Percentiles rank a stretch among this genome's conserved stretches.
phyloP scores from a whole-genome alignment of 2,113 vertebrate genomes.

The Dipodomys merriami region DNA sequence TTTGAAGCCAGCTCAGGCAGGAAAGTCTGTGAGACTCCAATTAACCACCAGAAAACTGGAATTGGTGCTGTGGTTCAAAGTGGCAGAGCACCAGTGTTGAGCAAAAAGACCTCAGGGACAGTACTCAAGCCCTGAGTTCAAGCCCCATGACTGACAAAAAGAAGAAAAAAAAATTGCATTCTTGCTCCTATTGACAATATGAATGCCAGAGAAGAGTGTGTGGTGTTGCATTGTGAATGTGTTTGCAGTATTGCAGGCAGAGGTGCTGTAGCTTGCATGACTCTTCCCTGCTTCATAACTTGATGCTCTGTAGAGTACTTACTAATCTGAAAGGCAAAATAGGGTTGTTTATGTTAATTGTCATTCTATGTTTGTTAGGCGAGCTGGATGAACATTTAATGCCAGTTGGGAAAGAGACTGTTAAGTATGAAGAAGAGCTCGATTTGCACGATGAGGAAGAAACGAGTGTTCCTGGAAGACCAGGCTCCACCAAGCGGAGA shows the following conservation, averaged over 20 bases:
- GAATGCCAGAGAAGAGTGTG: background rate
- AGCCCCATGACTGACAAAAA: too few relatives aligned
- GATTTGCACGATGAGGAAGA: slow-evolving; percentile 99
- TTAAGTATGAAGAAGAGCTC: slow-evolving; percentile 98
- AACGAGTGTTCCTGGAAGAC: slow-evolving; percentile 96
- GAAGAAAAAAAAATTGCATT: background rate
- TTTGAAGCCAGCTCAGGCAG: too few relatives aligned
- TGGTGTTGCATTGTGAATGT: background rate
- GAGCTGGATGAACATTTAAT: slow-evolving; percentile 99
- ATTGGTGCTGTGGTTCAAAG: too few relatives aligned
- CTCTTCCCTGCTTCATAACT: background rate
- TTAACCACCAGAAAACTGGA: too few relatives aligned
- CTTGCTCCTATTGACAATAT: background rate
- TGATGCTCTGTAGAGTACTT: background rate
- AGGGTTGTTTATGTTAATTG: background rate
- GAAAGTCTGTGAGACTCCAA: too few relatives aligned
- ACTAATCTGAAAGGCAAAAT: background rate
- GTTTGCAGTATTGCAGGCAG: background rate
- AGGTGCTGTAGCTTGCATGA: background rate
- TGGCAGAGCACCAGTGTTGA: too few relatives aligned
- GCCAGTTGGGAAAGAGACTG: slow-evolving; percentile 99
- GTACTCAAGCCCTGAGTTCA: too few relatives aligned
- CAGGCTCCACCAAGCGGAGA: slow-evolving; percentile 97
- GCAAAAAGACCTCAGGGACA: too few relatives aligned
- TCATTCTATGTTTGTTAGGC: slow-evolving; percentile 83